Evolutionary conservation across 2,113 vertebrate genomes (phyloP), one percentile per base, ranked within the genome.

Genomic region (Aegotheles bennettii): DNA sequence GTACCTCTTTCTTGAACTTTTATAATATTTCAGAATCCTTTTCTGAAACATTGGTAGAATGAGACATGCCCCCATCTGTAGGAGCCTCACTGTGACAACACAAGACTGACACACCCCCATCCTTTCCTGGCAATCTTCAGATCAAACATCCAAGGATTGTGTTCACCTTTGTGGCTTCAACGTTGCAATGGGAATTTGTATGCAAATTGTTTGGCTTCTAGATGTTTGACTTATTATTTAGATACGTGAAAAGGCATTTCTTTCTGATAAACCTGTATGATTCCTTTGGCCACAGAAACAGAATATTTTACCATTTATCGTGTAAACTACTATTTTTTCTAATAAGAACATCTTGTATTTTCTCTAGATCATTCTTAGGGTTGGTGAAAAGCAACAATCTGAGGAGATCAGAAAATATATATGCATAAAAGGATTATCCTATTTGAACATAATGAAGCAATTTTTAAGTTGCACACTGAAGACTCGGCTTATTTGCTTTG

Each of bases 31-130:
- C 69, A 56, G 17, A 24, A 68, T 91, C n/a, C 16, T 87, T 65
- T 79, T 83, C 38, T 2, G 5, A 79, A 83, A 13, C 4, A 0
- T 33, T 6, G 8, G 9, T 48, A 68, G 48, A 68, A 61, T 65
- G 15, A 76, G 59, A 36, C 0, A 2, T 20, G 7, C 2, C 6
- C 16, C 23, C 6, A 3, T 8, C 28, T 0, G 0, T 1, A 63
- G 33, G 3, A 84, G 6, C 5, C 25, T 64, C 60, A 48, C 9
- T 17, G 0, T 11, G 19, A 69, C 7, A 10, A 38, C 31, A 40
- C 7, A 57, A 28, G 28, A 48, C 53, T 38, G 1, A 25, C 16
- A 33, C 0, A 0, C 73, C 64, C n/a, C 5, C 48, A 42, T 28
- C 13, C 7, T 14, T 76, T 82, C 40, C 40, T 3, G 10, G 21